Conservation (phyloP, 2,888 invertebrate species). For the Ormia ochracea region DNA sequence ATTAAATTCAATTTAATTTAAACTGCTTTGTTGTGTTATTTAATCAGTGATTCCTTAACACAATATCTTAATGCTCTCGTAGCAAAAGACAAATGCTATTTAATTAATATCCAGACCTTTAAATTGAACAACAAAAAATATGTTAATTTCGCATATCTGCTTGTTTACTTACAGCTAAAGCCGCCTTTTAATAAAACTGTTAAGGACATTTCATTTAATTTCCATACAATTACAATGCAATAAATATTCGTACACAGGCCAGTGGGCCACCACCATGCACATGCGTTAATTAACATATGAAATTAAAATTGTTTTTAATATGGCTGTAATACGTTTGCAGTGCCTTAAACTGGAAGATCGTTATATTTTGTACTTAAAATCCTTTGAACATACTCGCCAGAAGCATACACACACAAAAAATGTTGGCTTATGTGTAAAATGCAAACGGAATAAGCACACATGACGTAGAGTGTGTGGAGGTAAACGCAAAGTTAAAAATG, state of each 20-base stretch:
- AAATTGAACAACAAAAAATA: neutral
- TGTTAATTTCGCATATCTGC: neutral
- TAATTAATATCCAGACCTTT: constrained; percentile 1
- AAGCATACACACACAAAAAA: neutral
- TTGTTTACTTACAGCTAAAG: constrained; percentile 4
- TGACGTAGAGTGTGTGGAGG: neutral
- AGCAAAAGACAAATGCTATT: neutral
- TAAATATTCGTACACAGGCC: neutral
- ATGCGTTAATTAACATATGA: constrained; percentile 42
- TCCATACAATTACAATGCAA: constrained; percentile 5
- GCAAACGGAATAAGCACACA: neutral
- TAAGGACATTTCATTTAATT: constrained; percentile 41
- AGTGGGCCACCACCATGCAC: neutral
- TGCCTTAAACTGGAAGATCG: neutral
- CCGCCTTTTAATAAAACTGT: constrained; percentile 20
- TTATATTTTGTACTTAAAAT: neutral
- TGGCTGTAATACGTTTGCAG: constrained; percentile 13
- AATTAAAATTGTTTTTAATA: constrained; percentile 48
- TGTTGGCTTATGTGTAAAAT: neutral
- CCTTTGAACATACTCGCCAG: neutral
- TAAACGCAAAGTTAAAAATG: neutral
- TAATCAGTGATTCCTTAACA: neutral
- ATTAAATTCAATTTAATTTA: neutral
- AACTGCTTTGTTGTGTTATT: neutral
- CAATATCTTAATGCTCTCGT: neutral